A percentile compares a stretch with the other conserved stretches of the same genome.
Conservation (phyloP, 2,797 vertebrate species). For the Diplodus sargus region DNA sequence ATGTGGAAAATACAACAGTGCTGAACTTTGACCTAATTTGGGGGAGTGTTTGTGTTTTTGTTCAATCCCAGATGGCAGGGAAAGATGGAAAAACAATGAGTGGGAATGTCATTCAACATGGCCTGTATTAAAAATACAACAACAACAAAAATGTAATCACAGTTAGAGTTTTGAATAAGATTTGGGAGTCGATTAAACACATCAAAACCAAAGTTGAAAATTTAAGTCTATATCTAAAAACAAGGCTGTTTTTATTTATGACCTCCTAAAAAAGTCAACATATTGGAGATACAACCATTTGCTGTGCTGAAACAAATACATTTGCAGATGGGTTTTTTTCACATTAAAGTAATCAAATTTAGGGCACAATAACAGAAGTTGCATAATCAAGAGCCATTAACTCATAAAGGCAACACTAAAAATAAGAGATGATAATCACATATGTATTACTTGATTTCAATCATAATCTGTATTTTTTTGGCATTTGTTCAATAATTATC, state of each 20-base stretch:
- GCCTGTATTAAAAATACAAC: not conserved
- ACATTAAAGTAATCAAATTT: not conserved
- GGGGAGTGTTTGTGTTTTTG: not conserved
- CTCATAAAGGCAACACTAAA: constrained; percentile 6
- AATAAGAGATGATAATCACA: not conserved
- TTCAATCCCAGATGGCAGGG: not conserved
- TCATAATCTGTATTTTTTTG: constrained; percentile 75
- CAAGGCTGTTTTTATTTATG: not conserved
- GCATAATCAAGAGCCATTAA: constrained; percentile 10
- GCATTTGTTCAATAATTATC: constrained; percentile 81
- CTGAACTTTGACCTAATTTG: constrained; percentile 22
- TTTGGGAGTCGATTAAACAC: not conserved
- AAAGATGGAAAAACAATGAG: not conserved
- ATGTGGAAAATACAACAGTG: not conserved
- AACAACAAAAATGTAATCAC: too few species aligned
- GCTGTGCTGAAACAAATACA: not conserved
- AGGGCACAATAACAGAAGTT: not conserved
- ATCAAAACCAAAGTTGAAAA: not conserved
- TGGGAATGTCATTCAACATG: too few species aligned
- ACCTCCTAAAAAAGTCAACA: not conserved
- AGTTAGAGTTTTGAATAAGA: not conserved
- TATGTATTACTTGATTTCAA: not conserved
- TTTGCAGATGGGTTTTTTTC: not conserved
- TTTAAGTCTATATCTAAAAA: too few species aligned
- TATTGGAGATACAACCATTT: not conserved